Conservation (phyloP, 2,797 vertebrate genomes). For the Cheirogaleus major region DNA sequence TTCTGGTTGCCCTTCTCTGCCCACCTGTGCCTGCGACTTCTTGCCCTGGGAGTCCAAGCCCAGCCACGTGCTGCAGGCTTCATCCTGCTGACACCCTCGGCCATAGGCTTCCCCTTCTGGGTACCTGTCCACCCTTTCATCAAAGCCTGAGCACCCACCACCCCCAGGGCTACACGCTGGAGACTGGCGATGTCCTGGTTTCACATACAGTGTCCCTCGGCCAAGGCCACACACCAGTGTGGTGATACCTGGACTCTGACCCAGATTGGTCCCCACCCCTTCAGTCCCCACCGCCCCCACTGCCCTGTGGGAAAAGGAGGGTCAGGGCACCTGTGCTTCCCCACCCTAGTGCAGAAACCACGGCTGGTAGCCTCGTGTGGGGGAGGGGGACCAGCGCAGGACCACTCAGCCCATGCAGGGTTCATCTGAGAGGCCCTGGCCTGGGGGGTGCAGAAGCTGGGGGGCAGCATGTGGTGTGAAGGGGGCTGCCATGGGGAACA, state of each 20-base stretch:
- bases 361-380: background rate
- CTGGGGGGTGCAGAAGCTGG: too few relatives aligned
- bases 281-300: accelerated
- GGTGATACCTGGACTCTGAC: background rate
- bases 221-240: background rate
- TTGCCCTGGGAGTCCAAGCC: background rate
- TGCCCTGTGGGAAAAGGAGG: background rate
- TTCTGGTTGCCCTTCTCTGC: background rate
- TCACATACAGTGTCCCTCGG: background rate
- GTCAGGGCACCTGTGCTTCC: background rate
- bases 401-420: background rate
- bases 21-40: background rate
- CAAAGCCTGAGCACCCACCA: background rate
- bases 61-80: background rate
- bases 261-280: background rate
- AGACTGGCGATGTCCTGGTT: background rate
- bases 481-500: background rate
- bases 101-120: background rate
- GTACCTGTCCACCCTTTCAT: background rate
- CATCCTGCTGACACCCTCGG: background rate
- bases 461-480: background rate
- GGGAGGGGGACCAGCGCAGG: background rate
- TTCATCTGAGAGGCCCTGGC: background rate
- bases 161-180: background rate
- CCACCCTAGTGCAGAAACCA: background rate